Percentiles rank a stretch among this genome's conserved stretches.
Conservation (phyloP, 2,888 invertebrate genomes). For the Hipparchia semele region DNA sequence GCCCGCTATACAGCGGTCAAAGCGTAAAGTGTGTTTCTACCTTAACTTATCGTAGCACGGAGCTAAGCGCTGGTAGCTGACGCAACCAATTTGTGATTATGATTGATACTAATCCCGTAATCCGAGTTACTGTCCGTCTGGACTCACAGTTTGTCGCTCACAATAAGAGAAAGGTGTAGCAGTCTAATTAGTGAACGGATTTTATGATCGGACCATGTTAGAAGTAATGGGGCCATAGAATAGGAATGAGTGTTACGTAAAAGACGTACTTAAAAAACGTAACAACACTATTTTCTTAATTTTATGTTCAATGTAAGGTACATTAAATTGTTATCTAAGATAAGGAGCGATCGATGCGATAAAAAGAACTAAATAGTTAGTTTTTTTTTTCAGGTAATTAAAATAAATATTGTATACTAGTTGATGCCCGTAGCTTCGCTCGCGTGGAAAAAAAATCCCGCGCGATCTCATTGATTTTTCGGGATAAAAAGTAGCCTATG, state of each 20-base stretch:
- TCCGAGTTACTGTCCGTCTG: slow-evolving; percentile 61
- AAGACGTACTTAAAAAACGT: not conserved
- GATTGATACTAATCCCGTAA: slow-evolving; percentile 80
- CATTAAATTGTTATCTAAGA: too few relatives aligned
- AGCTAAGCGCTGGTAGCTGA: slow-evolving; percentile 59
- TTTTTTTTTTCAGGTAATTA: too few relatives aligned
- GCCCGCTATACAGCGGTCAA: not conserved
- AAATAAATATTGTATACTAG: too few relatives aligned
- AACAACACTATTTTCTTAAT: not conserved
- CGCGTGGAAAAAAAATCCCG: too few relatives aligned
- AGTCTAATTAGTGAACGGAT: slow-evolving; percentile 31
- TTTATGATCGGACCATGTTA: slow-evolving; percentile 9
- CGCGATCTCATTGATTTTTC: too few relatives aligned
- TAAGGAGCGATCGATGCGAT: too few relatives aligned
- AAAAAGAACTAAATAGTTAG: too few relatives aligned
- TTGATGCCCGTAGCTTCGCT: too few relatives aligned
- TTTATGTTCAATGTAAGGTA: too few relatives aligned
- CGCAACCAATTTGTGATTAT: slow-evolving; percentile 70
- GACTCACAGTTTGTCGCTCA: slow-evolving; percentile 55
- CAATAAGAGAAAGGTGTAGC: slow-evolving; percentile 40
- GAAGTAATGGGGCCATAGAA: slow-evolving; percentile 13
- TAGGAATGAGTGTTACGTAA: slow-evolving; percentile 1
- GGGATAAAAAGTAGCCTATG: too few relatives aligned
- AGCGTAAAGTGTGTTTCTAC: not conserved
- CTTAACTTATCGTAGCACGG: slow-evolving; percentile 15